phyloP scores from a whole-genome alignment of 2,797 vertebrate genomes.

The Trachops cirrhosus region DNA sequence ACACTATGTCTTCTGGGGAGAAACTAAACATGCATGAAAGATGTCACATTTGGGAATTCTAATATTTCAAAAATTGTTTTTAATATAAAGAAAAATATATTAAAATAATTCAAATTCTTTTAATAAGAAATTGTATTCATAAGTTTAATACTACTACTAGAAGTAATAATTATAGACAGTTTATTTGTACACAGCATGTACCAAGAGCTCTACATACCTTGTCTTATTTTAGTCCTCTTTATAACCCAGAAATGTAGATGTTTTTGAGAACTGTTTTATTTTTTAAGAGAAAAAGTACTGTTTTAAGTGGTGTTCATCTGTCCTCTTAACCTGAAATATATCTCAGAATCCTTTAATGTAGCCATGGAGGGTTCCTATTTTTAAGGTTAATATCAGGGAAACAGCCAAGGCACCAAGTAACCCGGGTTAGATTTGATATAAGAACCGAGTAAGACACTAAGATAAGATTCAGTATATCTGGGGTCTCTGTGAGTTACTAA shows the following conservation, averaged over 20 bases:
- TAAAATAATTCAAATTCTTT: background rate
- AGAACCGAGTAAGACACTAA: background rate
- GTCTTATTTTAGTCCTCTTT: background rate
- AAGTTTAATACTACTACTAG: background rate
- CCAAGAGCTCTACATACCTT: background rate
- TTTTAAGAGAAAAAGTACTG: slow-evolving; percentile 15
- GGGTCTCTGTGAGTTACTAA: slow-evolving; percentile 29
- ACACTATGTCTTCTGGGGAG: background rate
- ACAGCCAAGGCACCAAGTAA: background rate
- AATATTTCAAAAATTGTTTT: slow-evolving; percentile 27
- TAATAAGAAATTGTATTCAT: background rate
- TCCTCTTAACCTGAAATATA: background rate
- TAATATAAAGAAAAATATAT: background rate
- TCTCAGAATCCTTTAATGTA: background rate
- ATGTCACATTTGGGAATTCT: background rate
- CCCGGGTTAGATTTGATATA: background rate
- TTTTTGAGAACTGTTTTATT: slow-evolving; percentile 14
- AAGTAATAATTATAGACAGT: background rate
- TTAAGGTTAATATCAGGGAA: background rate
- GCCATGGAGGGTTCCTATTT: background rate
- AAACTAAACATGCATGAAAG: background rate
- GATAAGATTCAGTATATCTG: slow-evolving; percentile 15
- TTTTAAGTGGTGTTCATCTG: background rate
- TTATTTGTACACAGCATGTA: background rate
- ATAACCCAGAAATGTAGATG: background rate